phyloP scores from a whole-genome alignment of 1,140 invertebrate genomes.

The Drosophila pallidifrons region DNA sequence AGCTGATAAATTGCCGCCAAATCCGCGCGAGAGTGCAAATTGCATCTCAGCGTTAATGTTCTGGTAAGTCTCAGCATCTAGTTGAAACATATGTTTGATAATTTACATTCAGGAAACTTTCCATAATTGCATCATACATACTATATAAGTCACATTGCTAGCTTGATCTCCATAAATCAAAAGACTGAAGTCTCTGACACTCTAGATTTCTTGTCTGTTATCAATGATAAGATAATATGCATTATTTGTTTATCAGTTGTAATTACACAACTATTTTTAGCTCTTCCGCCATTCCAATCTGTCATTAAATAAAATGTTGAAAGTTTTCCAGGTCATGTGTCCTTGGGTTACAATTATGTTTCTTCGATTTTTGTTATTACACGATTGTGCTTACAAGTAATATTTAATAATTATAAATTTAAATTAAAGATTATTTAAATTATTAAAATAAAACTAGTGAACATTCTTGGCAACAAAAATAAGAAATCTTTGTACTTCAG shows the following conservation, averaged over 20 bases:
- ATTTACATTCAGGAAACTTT: not conserved
- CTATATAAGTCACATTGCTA: not conserved
- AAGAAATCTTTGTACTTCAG: no score
- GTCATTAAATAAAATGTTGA: not conserved
- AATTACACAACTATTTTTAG: slow-evolving; percentile 31
- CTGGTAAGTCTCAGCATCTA: slow-evolving; percentile 50
- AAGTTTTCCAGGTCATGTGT: not conserved
- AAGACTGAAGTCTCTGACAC: slow-evolving; percentile 6
- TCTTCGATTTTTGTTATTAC: not conserved
- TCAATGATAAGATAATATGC: slow-evolving; percentile 48
- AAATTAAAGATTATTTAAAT: no score
- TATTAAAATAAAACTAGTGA: no score
- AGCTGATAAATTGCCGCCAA: slow-evolving; percentile 61
- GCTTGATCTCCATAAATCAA: slow-evolving; percentile 21
- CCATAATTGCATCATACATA: slow-evolving; percentile 3
- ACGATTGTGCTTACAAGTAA: no score
- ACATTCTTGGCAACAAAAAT: no score
- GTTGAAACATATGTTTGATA: not conserved
- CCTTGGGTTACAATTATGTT: not conserved
- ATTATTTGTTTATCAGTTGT: slow-evolving; percentile 31
- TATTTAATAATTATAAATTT: no score
- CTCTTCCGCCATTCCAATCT: slow-evolving; percentile 2
- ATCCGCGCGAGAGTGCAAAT: slow-evolving; percentile 68
- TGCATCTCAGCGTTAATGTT: slow-evolving; percentile 69
- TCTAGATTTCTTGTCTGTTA: slow-evolving; percentile 28